Evolutionary conservation across 2,888 invertebrate genomes (phyloP).

Genomic region (Prenolepis imparis): DNA sequence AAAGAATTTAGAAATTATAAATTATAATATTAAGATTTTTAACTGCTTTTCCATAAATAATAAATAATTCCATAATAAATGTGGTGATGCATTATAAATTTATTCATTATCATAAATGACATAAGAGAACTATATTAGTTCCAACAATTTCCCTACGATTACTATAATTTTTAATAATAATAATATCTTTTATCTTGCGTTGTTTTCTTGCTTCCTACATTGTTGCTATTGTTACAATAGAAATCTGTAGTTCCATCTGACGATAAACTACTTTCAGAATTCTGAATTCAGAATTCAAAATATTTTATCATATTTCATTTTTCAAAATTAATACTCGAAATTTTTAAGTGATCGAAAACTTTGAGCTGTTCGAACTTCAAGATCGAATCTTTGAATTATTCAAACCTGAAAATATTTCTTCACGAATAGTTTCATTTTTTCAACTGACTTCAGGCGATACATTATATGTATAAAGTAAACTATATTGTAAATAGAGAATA

Average conservation of each 20-base stretch:
- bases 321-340: not conserved
- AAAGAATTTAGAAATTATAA: not conserved
- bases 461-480: too few relatives aligned
- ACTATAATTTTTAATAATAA: not conserved
- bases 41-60: not conserved
- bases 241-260: conserved; percentile 18
- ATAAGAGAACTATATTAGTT: not conserved
- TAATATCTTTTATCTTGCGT: not conserved
- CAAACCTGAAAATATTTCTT: too few relatives aligned
- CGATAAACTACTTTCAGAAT: not conserved
- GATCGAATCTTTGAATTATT: too few relatives aligned
- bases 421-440: too few relatives aligned
- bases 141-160: not conserved
- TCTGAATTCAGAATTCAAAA: not conserved
- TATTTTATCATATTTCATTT: not conserved
- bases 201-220: not conserved
- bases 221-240: conserved; percentile 12
- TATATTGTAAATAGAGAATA: too few relatives aligned
- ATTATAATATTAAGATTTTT: not conserved
- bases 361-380: not conserved
- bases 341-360: not conserved
- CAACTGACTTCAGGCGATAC: too few relatives aligned
- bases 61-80: not conserved
- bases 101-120: not conserved
- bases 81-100: not conserved